Evolutionary conservation across 2,797 vertebrate genomes (phyloP), one percentile per base, ranked within the genome.

Genomic region (Gallinago nigripennis): DNA sequence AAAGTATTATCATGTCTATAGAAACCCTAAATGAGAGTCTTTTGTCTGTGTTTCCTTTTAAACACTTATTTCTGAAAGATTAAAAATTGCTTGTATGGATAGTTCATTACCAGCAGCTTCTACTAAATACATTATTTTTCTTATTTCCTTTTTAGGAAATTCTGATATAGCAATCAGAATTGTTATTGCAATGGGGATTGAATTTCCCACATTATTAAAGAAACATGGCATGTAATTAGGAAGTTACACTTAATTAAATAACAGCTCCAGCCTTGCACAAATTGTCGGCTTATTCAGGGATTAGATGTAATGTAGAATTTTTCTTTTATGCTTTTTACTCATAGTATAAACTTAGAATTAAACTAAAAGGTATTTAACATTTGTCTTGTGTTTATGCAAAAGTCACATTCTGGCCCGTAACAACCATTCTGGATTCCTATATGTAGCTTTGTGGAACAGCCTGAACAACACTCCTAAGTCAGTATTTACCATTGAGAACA

Each of bases 141-240:
- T 5, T 35, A 30, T 41, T 91, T 90, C 9, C 4, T 63, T 83
- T 72, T 65, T 35, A 70, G 15, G 46, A 48, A 23, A 48, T 48
- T 48, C 46, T 48, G 46, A 23, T 28, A 12, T n/a, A 51, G 16
- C 8, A 30, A 25, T 75, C 17, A 53, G 31, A 86, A 78, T 27
- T 75, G 27, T 45, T 78, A 70, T 39, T 77, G 45, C 10, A 77
- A 50, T 23, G 11, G 78, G 3, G 12, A 82, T 16, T 63, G 43
- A 41, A 70, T 48, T 28, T 31, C 71, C 27, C 23, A 45, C 13
- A 46, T 50, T 65, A 33, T 48, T 65, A 56, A 50, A 57, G 30
- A 35, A 77, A 79, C 82, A 16, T 71, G 70, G 5, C 8, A 63
- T 89, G 89, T 89, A 87, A 83, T 86, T 87, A 77, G 37, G 39